Percentiles rank a stretch among this genome's conserved stretches.
These are phyloP conservation scores for Eupsilia transversa DNA, from an alignment of 2,888 invertebrate genomes.

Conservation along the genomic window DNA sequence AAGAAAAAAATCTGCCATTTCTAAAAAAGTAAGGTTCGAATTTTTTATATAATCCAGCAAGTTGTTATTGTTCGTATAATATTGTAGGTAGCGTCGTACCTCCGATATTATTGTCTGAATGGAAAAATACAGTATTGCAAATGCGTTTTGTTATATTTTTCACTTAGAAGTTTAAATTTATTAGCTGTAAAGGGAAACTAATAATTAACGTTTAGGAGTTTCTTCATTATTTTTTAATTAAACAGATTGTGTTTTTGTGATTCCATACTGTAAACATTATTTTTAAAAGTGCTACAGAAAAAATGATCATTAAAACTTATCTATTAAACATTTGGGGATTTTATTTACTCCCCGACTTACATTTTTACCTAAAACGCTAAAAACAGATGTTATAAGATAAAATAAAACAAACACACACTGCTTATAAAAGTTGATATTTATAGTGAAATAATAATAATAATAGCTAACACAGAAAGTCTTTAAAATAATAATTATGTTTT, in stretches of 20 bases:
- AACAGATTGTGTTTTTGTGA: conserved; percentile 81
- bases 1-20: conserved; percentile 77
- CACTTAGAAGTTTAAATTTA: conserved; percentile 81
- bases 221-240: conserved; percentile 79
- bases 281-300: conserved; percentile 87
- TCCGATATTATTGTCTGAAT: conserved; percentile 76
- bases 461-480: background rate
- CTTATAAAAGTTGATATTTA: background rate
- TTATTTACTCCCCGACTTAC: conserved; percentile 65
- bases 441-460: background rate
- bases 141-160: conserved; percentile 83
- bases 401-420: background rate
- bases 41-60: conserved; percentile 82
- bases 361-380: background rate
- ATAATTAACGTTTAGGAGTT: conserved; percentile 81
- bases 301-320: conserved; percentile 90
- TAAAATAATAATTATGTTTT: background rate
- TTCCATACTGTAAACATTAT: conserved; percentile 84
- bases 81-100: conserved; percentile 76
- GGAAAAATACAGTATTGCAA: conserved; percentile 80
- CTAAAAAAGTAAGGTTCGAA: conserved; percentile 76
- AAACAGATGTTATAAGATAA: background rate
- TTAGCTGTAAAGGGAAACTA: conserved; percentile 79
- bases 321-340: conserved; percentile 79
- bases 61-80: conserved; percentile 84